Base-by-base conservation (phyloP, 2,888 invertebrate genomes). In the Priocnemis perturbator region DNA sequence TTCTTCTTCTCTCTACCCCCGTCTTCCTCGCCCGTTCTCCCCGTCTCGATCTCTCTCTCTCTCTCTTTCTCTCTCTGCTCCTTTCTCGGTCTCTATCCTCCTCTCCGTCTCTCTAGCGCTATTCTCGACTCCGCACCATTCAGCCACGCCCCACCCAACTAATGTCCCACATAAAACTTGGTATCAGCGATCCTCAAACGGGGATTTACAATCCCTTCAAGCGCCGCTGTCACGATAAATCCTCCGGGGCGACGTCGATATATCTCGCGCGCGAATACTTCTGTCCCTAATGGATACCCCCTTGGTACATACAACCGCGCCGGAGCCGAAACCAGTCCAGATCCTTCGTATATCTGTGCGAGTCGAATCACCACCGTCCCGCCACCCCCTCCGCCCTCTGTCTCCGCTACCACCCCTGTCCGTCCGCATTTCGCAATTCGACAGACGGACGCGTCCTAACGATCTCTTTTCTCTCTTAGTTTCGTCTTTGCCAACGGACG, bases 161-260 rank as follows among this genome's bases (percentile, higher is more conserved):
- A 89, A 89, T 89, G 88, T 88, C 88, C 88, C 87, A 88, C 88
- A 89, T 89, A 89, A 89, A 89, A 89, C 88, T 89, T 87, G 87
- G 88, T 88, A 89, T 89, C 89, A 89, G 89, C 88, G 87, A 89
- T 89, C 88, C 88, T 88, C 89, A 89, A 89, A 89, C 88, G 87
- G 88, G 88, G 88, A 89, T 89, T 89, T 89, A 88, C 88, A 88
- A 89, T 89, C 88, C 88, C 88, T 89, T 88, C 88, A 88, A 89
- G 88, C 88, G 85, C 85, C 84, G 83, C 86, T 87, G 86, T 86
- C 87, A 85, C 87, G 81, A 87, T 86, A 87, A 87, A 87, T 87
- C 86, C 84, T 84, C 81, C 77, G 78, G 83, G 85, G 84, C 85
- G 86, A 86, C 86, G 85, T 87, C 88, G 87, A 88, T 88, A 87